These are phyloP conservation scores for Vandiemenella viatica DNA, from an alignment of 2,888 invertebrate species.

Conservation along the genomic window DNA sequence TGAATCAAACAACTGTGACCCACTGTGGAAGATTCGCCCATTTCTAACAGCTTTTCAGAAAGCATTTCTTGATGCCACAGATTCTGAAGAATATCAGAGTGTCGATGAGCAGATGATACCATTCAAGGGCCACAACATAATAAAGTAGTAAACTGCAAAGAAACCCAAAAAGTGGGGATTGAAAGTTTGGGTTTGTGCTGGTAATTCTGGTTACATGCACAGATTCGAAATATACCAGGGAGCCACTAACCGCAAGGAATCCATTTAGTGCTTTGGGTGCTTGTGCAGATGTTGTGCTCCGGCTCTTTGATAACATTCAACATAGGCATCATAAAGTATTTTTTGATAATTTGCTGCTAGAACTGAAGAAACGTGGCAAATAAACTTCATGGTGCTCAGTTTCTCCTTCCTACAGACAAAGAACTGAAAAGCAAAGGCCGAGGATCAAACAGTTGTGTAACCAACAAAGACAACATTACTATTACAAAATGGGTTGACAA, in stretches of 20 bases:
- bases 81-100: not conserved
- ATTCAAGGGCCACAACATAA: not conserved
- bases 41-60: not conserved
- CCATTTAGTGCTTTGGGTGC: not conserved
- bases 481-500: conserved; percentile 11
- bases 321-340: not conserved
- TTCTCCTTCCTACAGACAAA: not conserved
- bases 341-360: not conserved
- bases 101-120: not conserved
- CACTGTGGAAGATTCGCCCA: not conserved
- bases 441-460: not conserved
- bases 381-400: not conserved
- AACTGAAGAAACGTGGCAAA: not conserved
- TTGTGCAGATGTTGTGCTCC: not conserved
- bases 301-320: not conserved
- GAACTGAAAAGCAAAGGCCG: not conserved
- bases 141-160: not conserved
- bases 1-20: not conserved
- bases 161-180: not conserved
- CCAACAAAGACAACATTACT: too few species aligned
- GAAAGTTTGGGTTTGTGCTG: not conserved
- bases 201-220: not conserved
- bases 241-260: not conserved
- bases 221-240: not conserved
- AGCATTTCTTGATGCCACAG: not conserved